A percentile compares a stretch with the other conserved stretches of the same genome.
Evolutionary conservation across 2,888 invertebrate species (phyloP).

Genomic region (Cyclophora albipunctata): DNA sequence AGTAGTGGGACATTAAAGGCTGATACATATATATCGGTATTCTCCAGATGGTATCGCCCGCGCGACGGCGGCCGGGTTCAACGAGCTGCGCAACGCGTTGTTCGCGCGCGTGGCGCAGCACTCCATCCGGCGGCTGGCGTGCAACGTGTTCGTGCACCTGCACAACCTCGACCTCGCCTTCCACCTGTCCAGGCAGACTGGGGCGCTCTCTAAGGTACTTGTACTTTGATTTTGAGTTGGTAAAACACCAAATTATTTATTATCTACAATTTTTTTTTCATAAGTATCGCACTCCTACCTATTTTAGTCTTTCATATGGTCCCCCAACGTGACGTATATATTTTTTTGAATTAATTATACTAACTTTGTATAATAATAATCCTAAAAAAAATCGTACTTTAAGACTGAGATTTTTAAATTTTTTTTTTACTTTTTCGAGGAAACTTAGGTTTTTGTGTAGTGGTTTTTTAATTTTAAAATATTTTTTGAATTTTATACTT

Average conservation of each 20-base stretch:
- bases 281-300: too few relatives aligned
- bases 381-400: too few relatives aligned
- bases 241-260: background rate
- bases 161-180: conserved; percentile 96
- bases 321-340: background rate
- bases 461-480: background rate
- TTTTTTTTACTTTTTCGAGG: too few relatives aligned
- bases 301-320: background rate
- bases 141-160: conserved; percentile 95
- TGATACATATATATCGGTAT: too few relatives aligned
- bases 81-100: conserved; percentile 97
- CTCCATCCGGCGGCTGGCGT: conserved; percentile 94
- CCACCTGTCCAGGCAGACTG: conserved; percentile 96
- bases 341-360: too few relatives aligned
- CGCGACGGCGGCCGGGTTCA: conserved; percentile 92
- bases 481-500: background rate
- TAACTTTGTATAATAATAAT: too few relatives aligned
- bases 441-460: too few relatives aligned
- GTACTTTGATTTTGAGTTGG: background rate
- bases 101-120: conserved; percentile 98
- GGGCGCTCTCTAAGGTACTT: conserved; percentile 92
- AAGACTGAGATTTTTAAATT: too few relatives aligned
- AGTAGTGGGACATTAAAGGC: too few relatives aligned
- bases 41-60: conserved; percentile 92
- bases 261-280: background rate